Conservation (phyloP, 1,140 invertebrate species). For the Leptopilina clavipes region DNA sequence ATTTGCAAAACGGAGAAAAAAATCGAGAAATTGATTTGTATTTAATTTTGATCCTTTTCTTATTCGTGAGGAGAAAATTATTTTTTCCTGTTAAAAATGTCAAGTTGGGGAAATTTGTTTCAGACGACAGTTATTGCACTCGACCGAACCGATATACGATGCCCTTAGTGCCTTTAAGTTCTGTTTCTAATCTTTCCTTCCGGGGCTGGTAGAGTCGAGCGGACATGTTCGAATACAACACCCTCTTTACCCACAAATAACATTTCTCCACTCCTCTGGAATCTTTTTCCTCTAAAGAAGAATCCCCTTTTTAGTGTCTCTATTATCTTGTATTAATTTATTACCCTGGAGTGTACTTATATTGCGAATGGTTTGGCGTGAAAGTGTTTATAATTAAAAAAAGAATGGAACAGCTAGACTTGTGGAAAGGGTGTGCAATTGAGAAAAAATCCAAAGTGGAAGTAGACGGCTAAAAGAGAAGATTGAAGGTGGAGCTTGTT, state of each 20-base stretch:
- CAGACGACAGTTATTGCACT: slow-evolving; percentile 24
- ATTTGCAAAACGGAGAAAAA: too few relatives aligned
- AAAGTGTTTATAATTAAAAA: slow-evolving; percentile 20
- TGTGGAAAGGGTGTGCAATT: slow-evolving; percentile 53
- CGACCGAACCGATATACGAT: slow-evolving; percentile 38
- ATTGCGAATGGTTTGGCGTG: too few relatives aligned
- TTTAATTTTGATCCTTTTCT: too few relatives aligned
- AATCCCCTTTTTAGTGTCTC: too few relatives aligned
- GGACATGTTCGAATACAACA: slow-evolving; percentile 63
- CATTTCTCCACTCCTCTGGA: slow-evolving; percentile 15
- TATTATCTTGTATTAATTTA: too few relatives aligned
- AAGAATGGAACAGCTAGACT: slow-evolving; percentile 19
- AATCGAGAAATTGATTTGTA: too few relatives aligned
- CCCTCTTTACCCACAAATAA: slow-evolving; percentile 72
- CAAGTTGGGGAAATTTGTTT: too few relatives aligned
- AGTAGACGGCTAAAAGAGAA: slow-evolving; percentile 40
- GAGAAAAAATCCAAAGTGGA: slow-evolving; percentile 62
- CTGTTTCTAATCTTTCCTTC: slow-evolving; percentile 38
- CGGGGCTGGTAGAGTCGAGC: slow-evolving; percentile 43
- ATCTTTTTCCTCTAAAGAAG: background rate
- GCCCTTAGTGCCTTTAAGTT: slow-evolving; percentile 61
- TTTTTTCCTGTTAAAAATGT: too few relatives aligned
- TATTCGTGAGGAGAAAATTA: too few relatives aligned
- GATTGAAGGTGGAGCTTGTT: slow-evolving; percentile 35
- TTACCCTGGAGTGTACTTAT: too few relatives aligned